phyloP scores from a whole-genome alignment of 2,113 vertebrate genomes.

The Zeus faber region DNA sequence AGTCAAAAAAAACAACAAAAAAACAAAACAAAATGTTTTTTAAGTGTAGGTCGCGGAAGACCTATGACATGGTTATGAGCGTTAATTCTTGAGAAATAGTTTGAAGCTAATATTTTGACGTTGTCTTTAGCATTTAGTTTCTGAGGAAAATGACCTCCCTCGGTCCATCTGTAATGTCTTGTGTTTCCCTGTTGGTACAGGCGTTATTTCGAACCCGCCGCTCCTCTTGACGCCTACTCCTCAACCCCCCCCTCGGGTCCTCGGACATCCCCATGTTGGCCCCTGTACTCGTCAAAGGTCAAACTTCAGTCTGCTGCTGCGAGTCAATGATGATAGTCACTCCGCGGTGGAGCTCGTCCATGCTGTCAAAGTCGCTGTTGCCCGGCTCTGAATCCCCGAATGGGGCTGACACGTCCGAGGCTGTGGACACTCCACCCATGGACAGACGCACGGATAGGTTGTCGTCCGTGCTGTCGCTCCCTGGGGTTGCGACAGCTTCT shows the following conservation, averaged over 20 bases:
- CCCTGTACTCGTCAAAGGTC: slow-evolving; percentile 29
- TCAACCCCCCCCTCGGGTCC: neutral
- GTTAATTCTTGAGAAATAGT: neutral
- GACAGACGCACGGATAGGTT: slow-evolving; percentile 79
- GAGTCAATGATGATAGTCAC: slow-evolving; percentile 65
- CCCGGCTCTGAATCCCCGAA: slow-evolving; percentile 83
- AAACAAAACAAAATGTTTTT: no score
- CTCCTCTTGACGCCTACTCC: neutral
- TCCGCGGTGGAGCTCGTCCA: slow-evolving; percentile 79
- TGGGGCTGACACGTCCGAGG: slow-evolving; percentile 78
- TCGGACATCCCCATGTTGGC: neutral
- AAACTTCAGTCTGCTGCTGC: slow-evolving; percentile 96
- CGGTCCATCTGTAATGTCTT: no score
- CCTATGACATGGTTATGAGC: no score
- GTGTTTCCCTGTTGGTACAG: no score
- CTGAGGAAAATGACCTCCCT: no score
- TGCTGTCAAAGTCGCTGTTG: slow-evolving; percentile 84
- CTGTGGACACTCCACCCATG: slow-evolving; percentile 78
- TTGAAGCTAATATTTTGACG: no score
- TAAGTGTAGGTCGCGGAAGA: no score
- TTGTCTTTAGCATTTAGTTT: no score
- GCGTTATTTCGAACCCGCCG: no score
- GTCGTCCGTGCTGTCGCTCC: slow-evolving; percentile 71
- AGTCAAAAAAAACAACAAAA: neutral
- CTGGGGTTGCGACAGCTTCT: slow-evolving; percentile 60